Conservation (phyloP, 92 coral and sea anemone species). For the Porites lobata region DNA sequence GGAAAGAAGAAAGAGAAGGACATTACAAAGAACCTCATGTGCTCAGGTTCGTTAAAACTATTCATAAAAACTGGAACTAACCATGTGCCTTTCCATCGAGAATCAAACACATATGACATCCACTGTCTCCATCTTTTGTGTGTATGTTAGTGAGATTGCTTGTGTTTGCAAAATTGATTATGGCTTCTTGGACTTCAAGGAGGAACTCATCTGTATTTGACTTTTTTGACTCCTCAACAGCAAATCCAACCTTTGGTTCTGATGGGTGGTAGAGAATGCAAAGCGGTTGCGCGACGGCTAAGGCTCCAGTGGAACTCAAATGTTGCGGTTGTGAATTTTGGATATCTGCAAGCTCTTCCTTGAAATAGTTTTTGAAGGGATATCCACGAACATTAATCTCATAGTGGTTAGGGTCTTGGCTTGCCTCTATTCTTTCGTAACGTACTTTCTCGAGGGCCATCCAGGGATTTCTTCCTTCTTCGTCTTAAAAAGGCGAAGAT, state of each 20-base stretch:
- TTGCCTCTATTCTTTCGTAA: conserved; percentile 79
- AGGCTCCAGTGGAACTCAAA: neutral
- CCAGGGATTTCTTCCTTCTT: conserved; percentile 57
- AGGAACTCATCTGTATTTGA: conserved; percentile 32
- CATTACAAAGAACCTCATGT: neutral
- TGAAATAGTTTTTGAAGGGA: conserved; percentile 60
- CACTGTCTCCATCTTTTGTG: conserved; percentile 54
- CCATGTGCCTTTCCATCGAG: conserved; percentile 55
- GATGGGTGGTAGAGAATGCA: conserved; percentile 67
- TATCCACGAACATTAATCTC: conserved; percentile 66
- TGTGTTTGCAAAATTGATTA: conserved; percentile 57
- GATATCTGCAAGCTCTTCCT: conserved; percentile 63
- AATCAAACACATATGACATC: conserved; percentile 85
- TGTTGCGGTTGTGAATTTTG: conserved; percentile 9
- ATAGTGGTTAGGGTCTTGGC: conserved; percentile 58
- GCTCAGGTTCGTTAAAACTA: neutral
- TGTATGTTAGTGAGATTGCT: conserved; percentile 65
- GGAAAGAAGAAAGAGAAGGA: neutral
- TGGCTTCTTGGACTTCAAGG: conserved; percentile 61
- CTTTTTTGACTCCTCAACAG: conserved; percentile 30
- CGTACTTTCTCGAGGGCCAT: conserved; percentile 71
- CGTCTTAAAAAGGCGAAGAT: conserved; percentile 36
- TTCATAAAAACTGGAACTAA: conserved; percentile 27
- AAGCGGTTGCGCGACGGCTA: conserved; percentile 36
- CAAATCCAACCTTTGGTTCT: conserved; percentile 86